These are phyloP conservation scores for Polymixis flavicincta DNA, from an alignment of 2,888 invertebrate species.

Conservation along the genomic window DNA sequence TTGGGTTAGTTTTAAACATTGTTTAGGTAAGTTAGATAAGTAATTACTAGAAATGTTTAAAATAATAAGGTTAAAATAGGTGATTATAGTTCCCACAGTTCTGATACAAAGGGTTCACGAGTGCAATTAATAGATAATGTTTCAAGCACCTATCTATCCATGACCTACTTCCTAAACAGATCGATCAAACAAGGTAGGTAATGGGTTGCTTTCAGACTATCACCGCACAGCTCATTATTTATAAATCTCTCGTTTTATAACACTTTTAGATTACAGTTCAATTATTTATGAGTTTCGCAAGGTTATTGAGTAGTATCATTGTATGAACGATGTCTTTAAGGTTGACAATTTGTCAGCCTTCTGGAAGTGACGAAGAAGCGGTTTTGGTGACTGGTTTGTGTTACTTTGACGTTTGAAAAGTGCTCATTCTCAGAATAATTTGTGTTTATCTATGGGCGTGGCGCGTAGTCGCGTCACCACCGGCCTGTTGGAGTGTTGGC, in stretches of 20 bases:
- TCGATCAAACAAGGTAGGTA: constrained; percentile 11
- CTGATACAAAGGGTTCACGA: neutral
- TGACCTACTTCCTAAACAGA: constrained; percentile 28
- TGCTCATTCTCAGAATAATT: neutral
- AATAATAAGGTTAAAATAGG: too few relatives aligned
- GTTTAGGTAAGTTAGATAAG: too few relatives aligned
- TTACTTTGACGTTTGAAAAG: neutral
- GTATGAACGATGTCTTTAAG: neutral
- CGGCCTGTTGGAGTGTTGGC: too few relatives aligned
- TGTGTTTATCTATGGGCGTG: neutral
- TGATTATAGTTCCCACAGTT: too few relatives aligned
- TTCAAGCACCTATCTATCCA: constrained; percentile 1
- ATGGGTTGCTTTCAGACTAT: neutral
- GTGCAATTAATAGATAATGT: neutral
- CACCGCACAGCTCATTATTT: neutral
- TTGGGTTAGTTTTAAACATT: too few relatives aligned
- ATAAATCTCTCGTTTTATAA: neutral
- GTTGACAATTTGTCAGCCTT: neutral
- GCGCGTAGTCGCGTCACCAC: neutral
- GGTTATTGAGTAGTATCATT: neutral
- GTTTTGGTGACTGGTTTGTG: neutral
- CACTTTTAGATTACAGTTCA: neutral
- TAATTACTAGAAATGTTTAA: too few relatives aligned
- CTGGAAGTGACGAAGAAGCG: neutral
- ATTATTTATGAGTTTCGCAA: neutral